These are phyloP conservation scores for Patella ulyssiponensis DNA, from an alignment of 2,888 invertebrate genomes.

Conservation along the genomic window DNA sequence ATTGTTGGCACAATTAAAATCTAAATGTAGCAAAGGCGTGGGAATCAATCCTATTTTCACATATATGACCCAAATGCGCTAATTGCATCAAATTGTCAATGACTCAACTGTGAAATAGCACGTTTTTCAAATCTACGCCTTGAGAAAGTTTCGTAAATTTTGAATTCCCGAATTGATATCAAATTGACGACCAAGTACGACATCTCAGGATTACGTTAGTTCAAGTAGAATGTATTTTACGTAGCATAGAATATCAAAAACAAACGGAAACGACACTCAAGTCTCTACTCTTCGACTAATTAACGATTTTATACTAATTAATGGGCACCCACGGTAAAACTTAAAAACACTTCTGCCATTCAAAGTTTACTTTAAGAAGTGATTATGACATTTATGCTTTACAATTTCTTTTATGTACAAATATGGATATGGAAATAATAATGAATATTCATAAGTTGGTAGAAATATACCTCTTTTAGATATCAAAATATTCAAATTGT, in stretches of 20 bases:
- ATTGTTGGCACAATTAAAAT: no score
- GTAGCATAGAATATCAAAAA: background rate
- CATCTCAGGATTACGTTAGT: background rate
- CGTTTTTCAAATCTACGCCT: background rate
- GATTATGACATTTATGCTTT: no score
- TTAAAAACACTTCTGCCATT: background rate
- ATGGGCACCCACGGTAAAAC: background rate
- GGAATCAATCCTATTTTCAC: no score
- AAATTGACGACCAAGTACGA: background rate
- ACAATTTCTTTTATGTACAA: no score
- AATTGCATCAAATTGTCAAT: no score
- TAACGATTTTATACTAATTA: background rate
- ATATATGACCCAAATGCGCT: no score
- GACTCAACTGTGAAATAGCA: background rate
- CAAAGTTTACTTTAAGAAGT: no score
- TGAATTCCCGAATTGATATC: background rate
- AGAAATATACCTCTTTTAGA: no score
- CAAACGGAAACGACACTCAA: background rate
- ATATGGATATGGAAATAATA: no score
- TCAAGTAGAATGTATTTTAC: background rate
- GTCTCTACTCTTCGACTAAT: background rate
- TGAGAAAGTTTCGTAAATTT: background rate
- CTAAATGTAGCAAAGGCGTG: no score
- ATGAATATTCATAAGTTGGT: no score
- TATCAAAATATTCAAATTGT: no score